Base-by-base conservation (phyloP, 2,888 invertebrate genomes). In the Sialis lutaria region DNA sequence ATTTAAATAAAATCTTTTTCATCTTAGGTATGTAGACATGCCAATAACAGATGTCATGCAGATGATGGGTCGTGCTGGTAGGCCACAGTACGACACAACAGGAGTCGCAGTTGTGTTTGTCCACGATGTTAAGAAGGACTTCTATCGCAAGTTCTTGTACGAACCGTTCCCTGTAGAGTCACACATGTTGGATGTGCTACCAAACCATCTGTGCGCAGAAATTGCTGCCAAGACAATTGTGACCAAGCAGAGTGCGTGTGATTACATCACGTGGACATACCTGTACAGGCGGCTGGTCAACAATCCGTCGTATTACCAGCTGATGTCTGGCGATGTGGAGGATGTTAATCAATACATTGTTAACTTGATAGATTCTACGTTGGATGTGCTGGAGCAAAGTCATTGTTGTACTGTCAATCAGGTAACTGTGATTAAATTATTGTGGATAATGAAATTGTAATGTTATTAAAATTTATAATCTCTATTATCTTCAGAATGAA, bases 81-180 rank as follows among this genome's bases (percentile, higher is more conserved):
- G 98, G 46, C 98, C 98, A 0, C 89, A 99, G 70, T 99, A 82
- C 60, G 98, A 97, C 65, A 85, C 86, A 56, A 83, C 87, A 55
- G 98, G 89, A 0, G 81, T 88, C 1, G 88, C 88, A 0, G 85
- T 87, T 5, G 85, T 89, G 2, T 67, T 88, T 52, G 87, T 99
- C 0, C 97, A 98, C 59, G 97, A 98, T 58, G 78, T 88, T 42
- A 97, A 97, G 68, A 98, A 99, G 67, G 89, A 89, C 62, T 99
- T 97, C 70, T 99, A 99, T 69, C 95, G 95, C 63, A 95, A 95
- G 63, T 99, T 98, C 69, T 69, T 99, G 0, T 97, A 98, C 65
- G 96, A 98, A 63, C 98, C 98, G 0, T 98, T 99, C 68, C 98
- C 98, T 0, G 97, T 99, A 0, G 98, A 98, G 64, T 97, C 97